These are phyloP conservation scores for Coleophora flavipennella DNA, from an alignment of 2,888 invertebrate species.

Conservation along the genomic window DNA sequence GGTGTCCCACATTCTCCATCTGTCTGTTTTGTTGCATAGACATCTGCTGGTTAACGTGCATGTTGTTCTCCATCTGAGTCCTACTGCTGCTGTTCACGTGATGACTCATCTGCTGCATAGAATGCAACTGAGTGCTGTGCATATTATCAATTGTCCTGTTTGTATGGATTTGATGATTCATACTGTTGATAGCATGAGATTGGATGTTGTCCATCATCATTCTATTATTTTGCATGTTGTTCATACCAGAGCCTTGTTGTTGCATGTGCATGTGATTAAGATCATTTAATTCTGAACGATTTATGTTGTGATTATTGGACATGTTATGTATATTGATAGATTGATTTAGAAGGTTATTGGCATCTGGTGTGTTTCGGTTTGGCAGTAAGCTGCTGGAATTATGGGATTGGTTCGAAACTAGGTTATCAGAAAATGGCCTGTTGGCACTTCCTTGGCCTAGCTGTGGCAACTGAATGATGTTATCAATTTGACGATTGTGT, in stretches of 20 bases:
- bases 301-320: conserved; percentile 44
- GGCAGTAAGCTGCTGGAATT: conserved; percentile 47
- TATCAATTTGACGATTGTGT: conserved; percentile 51
- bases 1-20: conserved; percentile 50
- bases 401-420: conserved; percentile 45
- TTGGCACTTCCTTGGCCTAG: conserved; percentile 39
- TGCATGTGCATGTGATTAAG: conserved; percentile 63
- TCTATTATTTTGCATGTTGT: conserved; percentile 56
- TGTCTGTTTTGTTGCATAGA: conserved; percentile 56
- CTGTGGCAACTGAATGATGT: conserved; percentile 49
- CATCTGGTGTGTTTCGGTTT: conserved; percentile 52
- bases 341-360: conserved; percentile 48
- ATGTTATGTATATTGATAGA: conserved; percentile 57
- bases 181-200: conserved; percentile 48
- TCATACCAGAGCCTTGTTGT: conserved; percentile 48
- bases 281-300: conserved; percentile 48
- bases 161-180: conserved; percentile 53
- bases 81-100: conserved; percentile 45
- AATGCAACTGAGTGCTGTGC: conserved; percentile 56
- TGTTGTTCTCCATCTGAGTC: conserved; percentile 50
- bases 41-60: conserved; percentile 60
- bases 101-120: conserved; percentile 60
- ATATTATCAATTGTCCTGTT: conserved; percentile 57
- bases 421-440: conserved; percentile 55
- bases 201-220: conserved; percentile 64